phyloP scores from a whole-genome alignment of 2,113 vertebrate genomes.

The Actinemys pallida region DNA sequence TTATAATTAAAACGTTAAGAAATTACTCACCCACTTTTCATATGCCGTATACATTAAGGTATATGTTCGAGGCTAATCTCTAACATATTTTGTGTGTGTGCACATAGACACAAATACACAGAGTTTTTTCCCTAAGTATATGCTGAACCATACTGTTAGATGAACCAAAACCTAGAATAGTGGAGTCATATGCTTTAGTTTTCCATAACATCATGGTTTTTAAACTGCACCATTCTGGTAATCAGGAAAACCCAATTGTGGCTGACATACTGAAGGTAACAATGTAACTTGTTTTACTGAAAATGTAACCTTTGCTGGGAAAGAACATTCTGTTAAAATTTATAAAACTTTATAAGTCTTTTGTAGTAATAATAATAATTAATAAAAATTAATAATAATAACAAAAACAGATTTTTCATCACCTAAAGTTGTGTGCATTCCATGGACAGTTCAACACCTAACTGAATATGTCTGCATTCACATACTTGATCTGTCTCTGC shows the following conservation, averaged over 20 bases:
- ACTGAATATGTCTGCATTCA: not conserved
- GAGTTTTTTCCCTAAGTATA: too few species aligned
- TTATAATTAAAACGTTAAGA: too few species aligned
- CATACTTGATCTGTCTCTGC: not conserved
- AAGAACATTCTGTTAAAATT: not conserved
- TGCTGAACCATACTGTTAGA: not conserved
- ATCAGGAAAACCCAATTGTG: not conserved
- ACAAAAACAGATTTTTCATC: not conserved
- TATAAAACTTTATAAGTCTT: too few species aligned
- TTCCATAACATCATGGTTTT: not conserved
- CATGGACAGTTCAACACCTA: not conserved
- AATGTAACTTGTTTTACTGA: not conserved
- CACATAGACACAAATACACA: too few species aligned
- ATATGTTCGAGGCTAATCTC: too few species aligned
- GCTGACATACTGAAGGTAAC: not conserved
- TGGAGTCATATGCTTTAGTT: not conserved
- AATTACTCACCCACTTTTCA: not conserved
- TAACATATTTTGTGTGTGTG: too few species aligned
- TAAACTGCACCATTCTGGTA: not conserved
- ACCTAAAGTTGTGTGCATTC: not conserved
- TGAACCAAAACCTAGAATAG: not conserved
- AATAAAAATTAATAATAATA: too few species aligned
- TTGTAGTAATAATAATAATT: not conserved
- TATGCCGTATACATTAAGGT: not conserved
- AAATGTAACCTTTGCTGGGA: not conserved